Base-by-base conservation (phyloP, 2,888 invertebrate genomes). In the Steinernema carpocapsae region DNA sequence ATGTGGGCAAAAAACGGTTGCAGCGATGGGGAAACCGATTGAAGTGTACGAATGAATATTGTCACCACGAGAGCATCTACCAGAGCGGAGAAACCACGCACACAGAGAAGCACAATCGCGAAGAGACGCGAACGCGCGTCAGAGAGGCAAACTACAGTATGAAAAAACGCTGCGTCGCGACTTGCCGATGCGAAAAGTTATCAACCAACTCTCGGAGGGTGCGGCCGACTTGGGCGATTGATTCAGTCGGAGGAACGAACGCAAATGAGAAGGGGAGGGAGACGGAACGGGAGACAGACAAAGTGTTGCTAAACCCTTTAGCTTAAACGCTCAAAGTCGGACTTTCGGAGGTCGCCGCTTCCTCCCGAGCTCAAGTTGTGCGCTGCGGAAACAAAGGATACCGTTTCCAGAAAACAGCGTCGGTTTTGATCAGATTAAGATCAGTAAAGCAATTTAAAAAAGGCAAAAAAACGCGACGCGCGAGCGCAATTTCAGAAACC, bases 1-100 rank as follows among this genome's bases (percentile, higher is more conserved):
- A 37, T 37, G 37, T 37, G 10, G 17, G 64, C 64, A 64, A 64
- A 64, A 64, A 64, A 64, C 64, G 64, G 64, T 64, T 64, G 64
- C 64, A 64, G 29, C 64, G 64, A 26, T 26, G 37, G 37, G 64
- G 32, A 64, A 64, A 64, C 64, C 64, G 64, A 64, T 64, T 64
- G 64, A 64, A 64, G 64, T 64, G 64, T 64, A 64, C 64, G 64
- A 64, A 64, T 64, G 64, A 64, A 64, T 64, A 64, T 64, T 64
- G 64, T 64, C 64, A 64, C 64, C 64, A 4, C 64, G 64, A 64
- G 64, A 64, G 64, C 64, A 32, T 64, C 64, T 64, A 64, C 64
- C 64, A 64, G 64, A 64, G 32, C 32, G 64, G 37, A 64, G 64
- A 64, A 64, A 64, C 64, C 64, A 26, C 64, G 64, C 32, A 48